Evolutionary conservation across 2,888 invertebrate genomes (phyloP), one percentile per base, ranked within the genome.

Genomic region (Tolmerus cingulatus): DNA sequence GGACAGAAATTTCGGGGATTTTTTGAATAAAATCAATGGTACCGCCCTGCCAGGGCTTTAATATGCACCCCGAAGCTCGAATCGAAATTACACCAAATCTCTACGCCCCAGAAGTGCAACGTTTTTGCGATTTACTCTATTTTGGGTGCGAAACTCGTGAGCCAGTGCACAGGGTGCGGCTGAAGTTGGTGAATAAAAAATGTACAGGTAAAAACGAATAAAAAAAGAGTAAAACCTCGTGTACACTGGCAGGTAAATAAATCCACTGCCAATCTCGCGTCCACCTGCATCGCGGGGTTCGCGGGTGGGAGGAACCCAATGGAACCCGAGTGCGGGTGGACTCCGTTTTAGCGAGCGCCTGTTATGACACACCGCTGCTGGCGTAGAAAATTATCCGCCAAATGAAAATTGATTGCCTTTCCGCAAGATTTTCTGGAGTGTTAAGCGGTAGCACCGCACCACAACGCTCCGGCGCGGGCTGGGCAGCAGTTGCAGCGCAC

Each of bases 341-440:
- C 66, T 27, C 27, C 66, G 19, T 66, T 27, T 14, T 23, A 19
- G 66, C 37, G 76, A 23, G 14, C 51, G 55, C 81, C 16, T 81
- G 51, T 81, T 51, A 51, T 81, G 81, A 81, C 51, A 81, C 27
- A 16, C 23, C 12, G 30, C 7, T 55, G n/a, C 55, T 12, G 55
- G 51, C 19, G 23, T 27, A 27, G 30, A 51, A 81, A 81, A 81
- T 55, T 81, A 55, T 81, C 30, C 51, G n/a, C 34, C 81, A 55
- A 81, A 27, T 81, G 81, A 55, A 81, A 81, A 81, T 55, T 81
- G 81, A 81, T 55, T 81, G 51, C 81, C 81, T 81, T 81, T 55
- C 81, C 30, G 40, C n/a, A 43, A 78, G 78, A 43, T 37, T 43
- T 78, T 78, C 66, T 66, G 23, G 66, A 66, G 66, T 66, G 66